These are phyloP conservation scores for Dione vanillae DNA, from an alignment of 2,888 invertebrate species.

Conservation along the genomic window DNA sequence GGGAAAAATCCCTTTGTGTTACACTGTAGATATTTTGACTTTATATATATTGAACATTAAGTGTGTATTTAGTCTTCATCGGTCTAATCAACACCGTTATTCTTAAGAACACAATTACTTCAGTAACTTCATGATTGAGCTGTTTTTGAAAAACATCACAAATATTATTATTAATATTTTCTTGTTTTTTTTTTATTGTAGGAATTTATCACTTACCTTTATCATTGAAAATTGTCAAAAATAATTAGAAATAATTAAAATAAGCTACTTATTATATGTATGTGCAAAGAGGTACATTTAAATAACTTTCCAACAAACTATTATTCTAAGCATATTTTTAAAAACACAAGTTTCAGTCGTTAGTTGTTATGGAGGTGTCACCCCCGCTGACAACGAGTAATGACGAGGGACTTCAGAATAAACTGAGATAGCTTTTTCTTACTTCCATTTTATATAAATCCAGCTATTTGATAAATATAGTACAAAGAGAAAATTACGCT, in stretches of 20 bases:
- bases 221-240: no score
- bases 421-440: slow-evolving; percentile 29
- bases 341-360: slow-evolving; percentile 71
- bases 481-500: not conserved
- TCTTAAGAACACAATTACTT: no score
- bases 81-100: no score
- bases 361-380: slow-evolving; percentile 72
- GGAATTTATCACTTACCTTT: no score
- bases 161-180: no score
- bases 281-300: not conserved
- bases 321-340: slow-evolving; percentile 13
- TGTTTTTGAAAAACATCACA: no score
- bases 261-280: not conserved
- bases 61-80: no score
- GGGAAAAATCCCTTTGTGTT: not conserved
- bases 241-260: not conserved
- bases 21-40: no score
- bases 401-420: slow-evolving; percentile 31
- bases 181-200: no score
- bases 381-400: slow-evolving; percentile 57
- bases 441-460: slow-evolving; percentile 16
- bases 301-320: not conserved
- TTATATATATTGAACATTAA: no score
- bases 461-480: not conserved
- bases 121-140: no score